Evolutionary conservation across 2,797 vertebrate species (phyloP), one percentile per base, ranked within the genome.

Genomic region (Siniperca undulata): DNA sequence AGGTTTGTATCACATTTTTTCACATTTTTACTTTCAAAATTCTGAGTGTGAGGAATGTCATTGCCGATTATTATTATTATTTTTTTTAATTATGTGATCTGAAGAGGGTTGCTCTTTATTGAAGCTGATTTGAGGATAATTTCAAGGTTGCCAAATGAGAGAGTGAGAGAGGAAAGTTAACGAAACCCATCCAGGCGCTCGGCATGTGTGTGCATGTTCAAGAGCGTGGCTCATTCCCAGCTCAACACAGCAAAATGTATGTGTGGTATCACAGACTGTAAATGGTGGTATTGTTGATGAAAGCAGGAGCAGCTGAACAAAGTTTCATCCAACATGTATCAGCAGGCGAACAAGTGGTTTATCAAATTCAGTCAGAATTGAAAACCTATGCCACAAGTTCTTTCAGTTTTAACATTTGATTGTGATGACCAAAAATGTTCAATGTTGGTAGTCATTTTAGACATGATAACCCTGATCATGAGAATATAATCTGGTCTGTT

Each of bases 1-100:
- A 96, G 95, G 96, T 97, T 87, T 75, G 90, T 73, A 24, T 58
- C 30, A 14, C 5, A 50, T 50, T 24, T 13, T 44, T 16, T 44
- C 2, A 2, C 1, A 1, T 14, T 40, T 53, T 10, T 16, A 52
- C 19, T 66, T 48, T 12, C 14, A 19, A n/a, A 46, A 2, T 42
- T 44, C 4, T 64, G 30, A 10, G n/a, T n/a, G 14, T 44, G n/a
- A 59, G 48, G 22, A 9, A 20, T 59, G 20, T 38, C 20, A 16
- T 10, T 40, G 8, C 14, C 7, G 16, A 46, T 46, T 46, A 5
- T 46, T 46, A 27, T 36, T 62, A 7, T 14, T 8, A 7, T 38
- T 19, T 30, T 17, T 3, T 46, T 73, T 72, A 36, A 36, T 60
- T 0, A 17, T 76, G 34, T 44, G 62, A n/a, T 76, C 34, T 44